phyloP scores from a whole-genome alignment of 1,140 invertebrate genomes.

The Hycleus cichorii region DNA sequence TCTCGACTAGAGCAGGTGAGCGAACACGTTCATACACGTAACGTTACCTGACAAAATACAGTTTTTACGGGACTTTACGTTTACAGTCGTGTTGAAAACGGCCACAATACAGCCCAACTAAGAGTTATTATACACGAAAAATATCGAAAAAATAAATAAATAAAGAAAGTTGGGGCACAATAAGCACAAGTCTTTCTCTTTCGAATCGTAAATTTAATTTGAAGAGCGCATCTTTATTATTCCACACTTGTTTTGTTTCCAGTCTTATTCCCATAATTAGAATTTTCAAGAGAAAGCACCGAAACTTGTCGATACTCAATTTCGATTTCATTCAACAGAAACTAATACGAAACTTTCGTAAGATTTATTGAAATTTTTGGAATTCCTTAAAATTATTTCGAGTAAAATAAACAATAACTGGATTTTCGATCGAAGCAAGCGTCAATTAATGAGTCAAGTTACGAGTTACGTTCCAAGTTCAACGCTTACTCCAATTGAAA shows the following conservation, averaged over 20 bases:
- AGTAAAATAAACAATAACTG: no score
- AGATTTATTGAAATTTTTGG: no score
- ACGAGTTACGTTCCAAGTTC: no score
- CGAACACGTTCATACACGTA: constrained; percentile 13
- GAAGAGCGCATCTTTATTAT: not conserved
- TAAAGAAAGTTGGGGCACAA: not conserved
- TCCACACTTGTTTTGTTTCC: not conserved
- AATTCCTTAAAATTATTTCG: no score
- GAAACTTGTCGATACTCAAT: no score
- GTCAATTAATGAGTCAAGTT: no score
- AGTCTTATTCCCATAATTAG: not conserved
- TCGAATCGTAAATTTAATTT: not conserved
- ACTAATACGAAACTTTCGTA: no score
- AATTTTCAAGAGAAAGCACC: no score
- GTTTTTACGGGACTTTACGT: constrained; percentile 23
- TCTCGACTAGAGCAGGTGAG: constrained; percentile 11
- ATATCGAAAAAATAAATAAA: not conserved
- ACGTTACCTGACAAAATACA: constrained; percentile 23
- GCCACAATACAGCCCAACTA: not conserved
- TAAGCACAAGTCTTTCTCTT: not conserved
- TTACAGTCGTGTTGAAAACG: constrained; percentile 1
- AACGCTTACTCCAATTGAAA: no score
- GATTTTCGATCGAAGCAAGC: no score
- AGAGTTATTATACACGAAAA: not conserved
- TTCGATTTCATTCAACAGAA: no score